phyloP scores from a whole-genome alignment of 2,113 vertebrate species.

The Pachyramphus minor region DNA sequence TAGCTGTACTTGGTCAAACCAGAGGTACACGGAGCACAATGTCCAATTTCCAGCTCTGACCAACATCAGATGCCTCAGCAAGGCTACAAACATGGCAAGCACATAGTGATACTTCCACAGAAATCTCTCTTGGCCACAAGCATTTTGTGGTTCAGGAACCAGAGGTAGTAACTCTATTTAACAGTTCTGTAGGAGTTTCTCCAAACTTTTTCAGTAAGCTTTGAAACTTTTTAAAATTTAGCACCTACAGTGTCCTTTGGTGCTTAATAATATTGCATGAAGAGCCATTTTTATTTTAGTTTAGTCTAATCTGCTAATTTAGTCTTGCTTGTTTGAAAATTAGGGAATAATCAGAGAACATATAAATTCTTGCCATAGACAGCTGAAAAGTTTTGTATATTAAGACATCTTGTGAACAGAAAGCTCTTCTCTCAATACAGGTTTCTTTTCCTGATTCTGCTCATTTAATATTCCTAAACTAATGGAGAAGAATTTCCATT shows the following conservation, averaged over 20 bases:
- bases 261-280: neutral
- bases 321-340: neutral
- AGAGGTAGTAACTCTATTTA: neutral
- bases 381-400: neutral
- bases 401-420: neutral
- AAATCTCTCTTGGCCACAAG: constrained; percentile 26
- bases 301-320: neutral
- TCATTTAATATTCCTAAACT: neutral
- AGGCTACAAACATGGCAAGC: neutral
- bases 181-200: neutral
- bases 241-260: neutral
- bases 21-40: neutral
- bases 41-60: constrained; percentile 24
- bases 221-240: neutral
- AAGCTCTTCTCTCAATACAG: neutral
- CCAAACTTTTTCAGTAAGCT: neutral
- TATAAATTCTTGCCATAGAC: neutral
- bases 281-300: neutral
- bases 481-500: neutral
- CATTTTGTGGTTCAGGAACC: constrained; percentile 16
- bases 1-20: neutral
- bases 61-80: neutral
- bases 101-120: neutral
- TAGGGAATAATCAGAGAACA: neutral
- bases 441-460: neutral